A percentile compares a stretch with the other conserved stretches of the same genome.
Evolutionary conservation across 2,113 vertebrate species (phyloP).

Genomic region (Aviceda subcristata): DNA sequence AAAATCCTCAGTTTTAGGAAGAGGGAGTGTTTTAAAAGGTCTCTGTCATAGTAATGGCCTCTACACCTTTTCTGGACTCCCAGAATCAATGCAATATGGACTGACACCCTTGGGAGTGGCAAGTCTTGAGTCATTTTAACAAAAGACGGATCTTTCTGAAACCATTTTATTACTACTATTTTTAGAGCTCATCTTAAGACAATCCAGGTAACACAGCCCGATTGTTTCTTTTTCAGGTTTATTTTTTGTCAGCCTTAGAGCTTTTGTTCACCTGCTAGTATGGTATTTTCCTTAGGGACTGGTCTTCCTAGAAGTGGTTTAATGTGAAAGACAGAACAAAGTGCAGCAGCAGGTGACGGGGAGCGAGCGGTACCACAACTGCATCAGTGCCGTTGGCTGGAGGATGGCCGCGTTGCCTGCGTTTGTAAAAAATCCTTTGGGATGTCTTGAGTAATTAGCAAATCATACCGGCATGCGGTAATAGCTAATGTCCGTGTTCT

Average conservation of each 20-base stretch:
- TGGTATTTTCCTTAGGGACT: neutral
- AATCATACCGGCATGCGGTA: accelerated
- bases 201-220: neutral
- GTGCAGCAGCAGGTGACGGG: neutral
- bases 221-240: neutral
- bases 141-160: neutral
- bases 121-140: neutral
- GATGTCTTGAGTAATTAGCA: neutral
- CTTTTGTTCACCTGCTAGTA: neutral
- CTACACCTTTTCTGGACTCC: neutral
- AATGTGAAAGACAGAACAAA: neutral
- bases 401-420: neutral
- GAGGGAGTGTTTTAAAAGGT: neutral
- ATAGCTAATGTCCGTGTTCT: neutral
- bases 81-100: neutral
- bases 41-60: neutral
- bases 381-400: neutral
- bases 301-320: neutral
- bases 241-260: neutral
- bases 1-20: neutral
- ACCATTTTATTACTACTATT: neutral
- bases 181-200: neutral
- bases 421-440: neutral
- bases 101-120: neutral
- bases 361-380: neutral